Evolutionary conservation across 1,140 invertebrate genomes (phyloP).

Genomic region (Xylocopa sonorina): DNA sequence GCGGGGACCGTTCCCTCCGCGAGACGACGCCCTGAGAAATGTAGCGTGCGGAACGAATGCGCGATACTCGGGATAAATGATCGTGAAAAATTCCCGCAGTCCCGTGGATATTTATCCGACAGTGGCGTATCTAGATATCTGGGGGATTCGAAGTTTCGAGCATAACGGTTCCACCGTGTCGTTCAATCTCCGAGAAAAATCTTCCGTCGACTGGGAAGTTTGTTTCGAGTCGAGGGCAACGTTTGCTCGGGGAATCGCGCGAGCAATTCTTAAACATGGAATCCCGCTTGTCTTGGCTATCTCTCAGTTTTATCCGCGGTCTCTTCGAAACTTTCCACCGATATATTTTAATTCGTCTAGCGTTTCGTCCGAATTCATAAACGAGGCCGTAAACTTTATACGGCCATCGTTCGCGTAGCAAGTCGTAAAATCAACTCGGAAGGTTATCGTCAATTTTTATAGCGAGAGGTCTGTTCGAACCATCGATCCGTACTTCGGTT

Average conservation of each 20-base stretch:
- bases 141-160: conserved; percentile 32
- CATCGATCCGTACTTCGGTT: not conserved
- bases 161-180: not conserved
- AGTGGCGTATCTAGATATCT: conserved; percentile 23
- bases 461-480: no score
- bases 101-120: conserved; percentile 35
- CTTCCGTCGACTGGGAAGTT: conserved; percentile 3
- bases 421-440: no score
- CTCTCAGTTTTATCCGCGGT: not conserved
- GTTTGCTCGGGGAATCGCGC: not conserved
- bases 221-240: not conserved
- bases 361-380: not conserved
- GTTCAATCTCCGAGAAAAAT: conserved; percentile 29
- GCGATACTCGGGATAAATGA: conserved; percentile 33
- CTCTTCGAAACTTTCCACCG: not conserved
- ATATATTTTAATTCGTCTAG: not conserved
- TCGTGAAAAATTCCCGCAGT: conserved; percentile 37
- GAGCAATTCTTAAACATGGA: not conserved
- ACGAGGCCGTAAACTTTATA: not conserved
- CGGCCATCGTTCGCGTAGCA: not conserved
- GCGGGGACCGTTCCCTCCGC: no score
- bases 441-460: not conserved
- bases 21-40: conserved; percentile 13
- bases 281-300: not conserved
- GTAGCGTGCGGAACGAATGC: conserved; percentile 25